Conservation (phyloP, 2,113 vertebrate genomes). For the Manacus vitellinus region DNA sequence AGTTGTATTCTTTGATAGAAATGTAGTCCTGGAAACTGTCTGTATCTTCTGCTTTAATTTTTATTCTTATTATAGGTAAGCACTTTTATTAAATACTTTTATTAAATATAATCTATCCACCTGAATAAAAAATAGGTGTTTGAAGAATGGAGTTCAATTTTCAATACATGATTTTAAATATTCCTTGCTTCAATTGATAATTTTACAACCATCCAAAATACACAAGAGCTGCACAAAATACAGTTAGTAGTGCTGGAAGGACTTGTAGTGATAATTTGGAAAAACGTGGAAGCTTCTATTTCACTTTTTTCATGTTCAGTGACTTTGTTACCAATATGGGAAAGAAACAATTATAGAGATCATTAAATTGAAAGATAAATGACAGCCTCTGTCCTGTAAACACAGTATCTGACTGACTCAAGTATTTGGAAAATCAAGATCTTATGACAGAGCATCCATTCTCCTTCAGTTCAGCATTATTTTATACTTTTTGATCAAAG, state of each 20-base stretch:
- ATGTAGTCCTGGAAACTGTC: neutral
- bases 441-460: neutral
- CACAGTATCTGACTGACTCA: neutral
- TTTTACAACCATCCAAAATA: neutral
- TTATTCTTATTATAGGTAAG: neutral
- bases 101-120: neutral
- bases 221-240: neutral
- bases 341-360: neutral
- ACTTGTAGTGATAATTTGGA: neutral
- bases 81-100: neutral
- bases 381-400: neutral
- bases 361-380: neutral
- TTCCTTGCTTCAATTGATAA: neutral
- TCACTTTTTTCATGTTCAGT: neutral
- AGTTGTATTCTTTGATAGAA: neutral
- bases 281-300: neutral
- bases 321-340: neutral
- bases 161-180: neutral
- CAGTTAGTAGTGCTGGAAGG: neutral
- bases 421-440: neutral
- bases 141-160: neutral
- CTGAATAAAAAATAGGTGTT: neutral
- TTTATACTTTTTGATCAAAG: neutral
- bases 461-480: neutral
- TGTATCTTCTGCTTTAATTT: neutral